phyloP scores from a whole-genome alignment of 2,888 invertebrate genomes.

The Dusona sp. region DNA sequence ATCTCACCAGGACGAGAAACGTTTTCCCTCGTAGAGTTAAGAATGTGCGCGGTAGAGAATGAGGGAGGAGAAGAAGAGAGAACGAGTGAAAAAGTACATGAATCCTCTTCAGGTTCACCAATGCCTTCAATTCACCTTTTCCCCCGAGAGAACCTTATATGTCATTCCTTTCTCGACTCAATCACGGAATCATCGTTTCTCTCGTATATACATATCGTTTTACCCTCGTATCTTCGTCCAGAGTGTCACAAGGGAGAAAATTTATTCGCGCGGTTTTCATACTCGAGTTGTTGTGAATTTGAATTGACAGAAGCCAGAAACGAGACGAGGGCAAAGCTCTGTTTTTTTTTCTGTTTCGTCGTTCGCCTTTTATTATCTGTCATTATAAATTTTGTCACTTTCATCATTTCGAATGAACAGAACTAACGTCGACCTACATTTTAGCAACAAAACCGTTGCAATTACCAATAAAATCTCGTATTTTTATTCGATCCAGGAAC shows the following conservation, averaged over 20 bases:
- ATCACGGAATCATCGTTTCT: slow-evolving; percentile 64
- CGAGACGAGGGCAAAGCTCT: slow-evolving; percentile 11
- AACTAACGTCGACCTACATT: background rate
- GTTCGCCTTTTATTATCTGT: background rate
- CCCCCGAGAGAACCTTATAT: slow-evolving; percentile 45
- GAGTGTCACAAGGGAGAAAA: slow-evolving; percentile 15
- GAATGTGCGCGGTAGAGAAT: background rate
- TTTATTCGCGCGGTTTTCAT: slow-evolving; percentile 26
- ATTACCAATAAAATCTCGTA: background rate
- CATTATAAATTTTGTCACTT: background rate
- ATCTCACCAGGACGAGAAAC: slow-evolving; percentile 25
- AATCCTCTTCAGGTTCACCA: slow-evolving; percentile 45
- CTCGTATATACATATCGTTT: slow-evolving; percentile 16
- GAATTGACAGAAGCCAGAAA: slow-evolving; percentile 27
- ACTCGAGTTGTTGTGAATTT: slow-evolving; percentile 25
- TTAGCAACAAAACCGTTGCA: background rate
- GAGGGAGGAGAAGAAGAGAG: background rate
- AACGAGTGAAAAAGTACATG: slow-evolving; percentile 13
- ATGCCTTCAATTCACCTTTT: slow-evolving; percentile 50
- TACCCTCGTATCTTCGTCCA: slow-evolving; percentile 7
- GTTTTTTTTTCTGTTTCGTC: background rate
- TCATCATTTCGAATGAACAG: background rate
- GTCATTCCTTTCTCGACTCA: slow-evolving; percentile 60
- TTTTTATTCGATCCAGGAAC: background rate
- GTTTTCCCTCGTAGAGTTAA: slow-evolving; percentile 26